phyloP scores from a whole-genome alignment of 2,888 invertebrate species.

The Teleiodes luculella region DNA sequence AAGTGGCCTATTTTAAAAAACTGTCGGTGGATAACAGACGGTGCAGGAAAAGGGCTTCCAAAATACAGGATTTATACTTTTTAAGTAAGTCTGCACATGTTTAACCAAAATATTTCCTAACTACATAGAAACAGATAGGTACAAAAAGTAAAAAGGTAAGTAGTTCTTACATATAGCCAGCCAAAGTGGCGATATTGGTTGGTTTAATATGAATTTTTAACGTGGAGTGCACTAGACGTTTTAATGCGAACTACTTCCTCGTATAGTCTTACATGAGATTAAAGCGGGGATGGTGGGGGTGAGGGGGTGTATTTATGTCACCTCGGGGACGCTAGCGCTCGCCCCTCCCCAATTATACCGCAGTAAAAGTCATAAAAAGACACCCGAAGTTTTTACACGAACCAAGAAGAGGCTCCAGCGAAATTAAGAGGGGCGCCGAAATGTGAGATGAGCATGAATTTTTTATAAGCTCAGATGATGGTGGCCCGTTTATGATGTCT shows the following conservation, averaged over 20 bases:
- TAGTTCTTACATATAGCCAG: too few species aligned
- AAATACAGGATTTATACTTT: too few species aligned
- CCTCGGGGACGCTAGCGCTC: slow-evolving; percentile 74
- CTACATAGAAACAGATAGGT: too few species aligned
- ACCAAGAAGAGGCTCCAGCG: slow-evolving; percentile 75
- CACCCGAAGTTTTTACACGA: slow-evolving; percentile 79
- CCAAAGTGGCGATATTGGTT: not conserved
- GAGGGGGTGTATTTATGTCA: slow-evolving; percentile 77
- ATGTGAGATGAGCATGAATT: slow-evolving; percentile 79
- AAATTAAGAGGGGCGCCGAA: slow-evolving; percentile 79
- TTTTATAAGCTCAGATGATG: slow-evolving; percentile 78
- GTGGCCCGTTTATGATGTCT: slow-evolving; percentile 77
- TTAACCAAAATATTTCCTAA: too few species aligned
- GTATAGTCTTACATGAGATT: slow-evolving; percentile 74
- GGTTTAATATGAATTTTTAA: slow-evolving; percentile 42
- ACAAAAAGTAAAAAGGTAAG: too few species aligned
- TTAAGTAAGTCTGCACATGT: too few species aligned
- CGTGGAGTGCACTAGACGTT: slow-evolving; percentile 44
- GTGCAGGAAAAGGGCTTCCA: too few species aligned
- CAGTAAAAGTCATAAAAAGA: slow-evolving; percentile 80
- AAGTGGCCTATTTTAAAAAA: too few species aligned
- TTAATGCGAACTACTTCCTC: slow-evolving; percentile 61
- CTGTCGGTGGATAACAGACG: too few species aligned
- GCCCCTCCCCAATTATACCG: slow-evolving; percentile 79
- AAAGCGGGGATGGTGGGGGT: slow-evolving; percentile 63